phyloP scores from a whole-genome alignment of 2,888 invertebrate genomes.

The Chymomyza caudatula region DNA sequence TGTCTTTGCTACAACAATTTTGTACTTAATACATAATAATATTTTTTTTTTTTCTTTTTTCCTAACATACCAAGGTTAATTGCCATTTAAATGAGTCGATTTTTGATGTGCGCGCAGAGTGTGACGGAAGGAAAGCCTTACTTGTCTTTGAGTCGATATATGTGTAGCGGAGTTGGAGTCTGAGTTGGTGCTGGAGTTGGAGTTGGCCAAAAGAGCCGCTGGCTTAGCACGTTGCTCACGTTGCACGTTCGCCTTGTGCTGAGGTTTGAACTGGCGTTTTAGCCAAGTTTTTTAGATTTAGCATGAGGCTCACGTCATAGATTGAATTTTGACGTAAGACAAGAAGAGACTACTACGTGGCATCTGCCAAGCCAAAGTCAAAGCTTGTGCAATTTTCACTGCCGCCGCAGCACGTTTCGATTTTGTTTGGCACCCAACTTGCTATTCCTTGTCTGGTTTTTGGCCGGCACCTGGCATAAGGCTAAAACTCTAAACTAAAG shows the following conservation, averaged over 20 bases:
- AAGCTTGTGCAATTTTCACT: constrained; percentile 60
- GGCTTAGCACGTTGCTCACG: constrained; percentile 4
- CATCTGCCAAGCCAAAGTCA: constrained; percentile 2
- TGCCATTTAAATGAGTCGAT: constrained; percentile 28
- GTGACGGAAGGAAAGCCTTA: not conserved
- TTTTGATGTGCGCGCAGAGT: not conserved
- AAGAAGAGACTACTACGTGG: constrained; percentile 4
- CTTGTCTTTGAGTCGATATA: not conserved
- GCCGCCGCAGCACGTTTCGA: constrained; percentile 45
- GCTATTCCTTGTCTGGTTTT: not conserved
- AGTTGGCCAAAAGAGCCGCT: not conserved
- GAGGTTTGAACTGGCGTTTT: constrained; percentile 7
- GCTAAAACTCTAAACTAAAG: constrained; percentile 18
- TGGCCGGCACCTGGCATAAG: not conserved
- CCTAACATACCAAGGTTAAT: constrained; percentile 55
- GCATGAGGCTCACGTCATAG: constrained; percentile 66
- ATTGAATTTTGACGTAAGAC: constrained; percentile 61
- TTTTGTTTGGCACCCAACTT: constrained; percentile 18
- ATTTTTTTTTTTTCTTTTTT: constrained; percentile 19
- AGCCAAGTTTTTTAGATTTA: constrained; percentile 33
- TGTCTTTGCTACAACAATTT: not conserved
- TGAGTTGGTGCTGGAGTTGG: not conserved
- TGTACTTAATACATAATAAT: not conserved
- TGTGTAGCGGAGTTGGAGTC: not conserved
- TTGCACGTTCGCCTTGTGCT: not conserved